Conservation (phyloP, 2,113 vertebrate genomes). For the Hypocryptadius cinnamomeus region DNA sequence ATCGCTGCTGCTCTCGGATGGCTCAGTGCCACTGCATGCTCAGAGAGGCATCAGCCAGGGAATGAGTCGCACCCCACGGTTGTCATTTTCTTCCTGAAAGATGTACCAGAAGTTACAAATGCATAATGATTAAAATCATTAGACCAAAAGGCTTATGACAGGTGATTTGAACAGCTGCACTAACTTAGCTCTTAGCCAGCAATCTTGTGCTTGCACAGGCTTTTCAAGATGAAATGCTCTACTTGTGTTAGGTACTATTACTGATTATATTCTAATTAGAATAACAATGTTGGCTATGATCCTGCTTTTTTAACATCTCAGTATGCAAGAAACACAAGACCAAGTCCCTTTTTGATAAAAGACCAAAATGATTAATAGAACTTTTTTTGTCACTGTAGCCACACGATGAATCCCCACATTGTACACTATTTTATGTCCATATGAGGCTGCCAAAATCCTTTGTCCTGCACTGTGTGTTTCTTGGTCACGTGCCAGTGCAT, state of each 20-base stretch:
- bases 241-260: background rate
- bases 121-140: background rate
- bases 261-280: slow-evolving; percentile 17
- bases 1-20: background rate
- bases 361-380: background rate
- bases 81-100: background rate
- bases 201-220: background rate
- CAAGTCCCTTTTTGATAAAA: background rate
- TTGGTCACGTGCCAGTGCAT: background rate
- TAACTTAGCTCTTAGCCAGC: background rate
- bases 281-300: background rate
- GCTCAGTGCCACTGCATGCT: background rate
- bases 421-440: background rate
- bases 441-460: background rate
- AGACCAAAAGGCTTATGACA: background rate
- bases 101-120: background rate
- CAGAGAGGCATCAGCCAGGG: background rate
- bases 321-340: background rate
- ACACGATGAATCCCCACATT: background rate
- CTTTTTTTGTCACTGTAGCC: background rate
- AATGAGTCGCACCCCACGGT: background rate
- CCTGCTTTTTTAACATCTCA: background rate
- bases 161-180: slow-evolving; percentile 1
- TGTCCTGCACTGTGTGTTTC: slow-evolving; percentile 6
- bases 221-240: background rate